Evolutionary conservation across 2,888 invertebrate genomes (phyloP), one percentile per base, ranked within the genome.

Genomic region (Amphipoea oculea): DNA sequence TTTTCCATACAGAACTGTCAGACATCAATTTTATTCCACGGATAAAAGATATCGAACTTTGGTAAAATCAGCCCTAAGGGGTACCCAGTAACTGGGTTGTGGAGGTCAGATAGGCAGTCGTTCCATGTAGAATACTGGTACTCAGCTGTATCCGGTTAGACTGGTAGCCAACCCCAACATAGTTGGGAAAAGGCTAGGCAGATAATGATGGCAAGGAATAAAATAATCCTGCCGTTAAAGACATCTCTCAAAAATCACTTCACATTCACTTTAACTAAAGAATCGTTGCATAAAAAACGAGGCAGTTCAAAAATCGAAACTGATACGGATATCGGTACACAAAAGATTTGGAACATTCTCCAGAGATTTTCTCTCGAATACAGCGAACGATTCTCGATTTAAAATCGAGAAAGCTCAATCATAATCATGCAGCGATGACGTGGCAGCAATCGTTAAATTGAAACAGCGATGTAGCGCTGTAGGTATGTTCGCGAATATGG

Each of bases 371-470:
- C 85, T 17, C 62, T 60, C 73, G 23, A 62, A 78, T 29, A 42
- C 36, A 20, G n/a, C 54, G 40, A 60, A 42, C 83, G 69, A 40
- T 62, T 83, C 45, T 71, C 62, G 14, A 63, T 86, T 76, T 76
- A 12, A 65, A 76, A 72, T 57, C 23, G 73, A 45, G 77, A 68
- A 71, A 72, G 45, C 72, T 78, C 84, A 69, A 82, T 85, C 60
- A 74, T 73, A 69, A 86, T 86, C 83, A 63, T 86, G 62, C 74
- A 82, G 74, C 74, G 62, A 74, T 86, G 62, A 84, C 85, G 65
- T 60, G 66, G 66, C 62, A 48, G 86, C 68, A 78, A 78, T 69
- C 74, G 78, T 62, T 65, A 70, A 86, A 86, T 86, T 78, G 78
- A 73, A 74, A 78, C 73, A 79, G 68, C 72, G 68, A 60, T 83